Evolutionary conservation across 2,888 invertebrate genomes (phyloP), one percentile per base, ranked within the genome.

Genomic region (Drosophila antonietae): DNA sequence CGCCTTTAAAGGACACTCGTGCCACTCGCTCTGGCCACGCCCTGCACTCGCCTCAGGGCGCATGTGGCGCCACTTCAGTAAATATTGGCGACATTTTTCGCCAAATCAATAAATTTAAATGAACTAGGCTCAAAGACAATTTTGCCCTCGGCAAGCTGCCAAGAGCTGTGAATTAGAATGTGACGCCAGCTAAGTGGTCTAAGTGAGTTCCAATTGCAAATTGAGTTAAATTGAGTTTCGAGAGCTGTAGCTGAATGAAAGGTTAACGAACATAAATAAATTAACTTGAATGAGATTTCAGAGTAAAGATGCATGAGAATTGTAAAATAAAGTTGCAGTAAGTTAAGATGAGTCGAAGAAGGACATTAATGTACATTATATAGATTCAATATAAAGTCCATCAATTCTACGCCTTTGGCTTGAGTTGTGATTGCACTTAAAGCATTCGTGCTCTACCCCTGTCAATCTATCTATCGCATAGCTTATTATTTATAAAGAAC

Each of bases 101-200:
- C 28, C 35, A 68, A 73, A 86, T 81, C 81, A 71, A 81, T 87
- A 87, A 65, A 68, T 71, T 83, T 52, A 60, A 74, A 81, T 78
- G 37, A 68, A 68, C 57, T 71, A 60, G 57, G 52, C 64, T 28
- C 55, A 68, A 56, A 68, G 73, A 56, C 55, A 52, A 60, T 33
- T 62, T 46, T 47, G 63, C 60, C 59, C 46, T 35, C 31, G 52
- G 18, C 15, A 57, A 49, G 62, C 35, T 41, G 56, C 35, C 62
- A 60, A 75, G 55, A 51, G 73, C 46, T 44, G 18, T 41, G n/a
- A 35, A 20, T 15, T 31, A 6, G 23, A n/a, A 33, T 47, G 18
- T 33, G 35, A 39, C 44, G 31, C n/a, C 35, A 31, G 33, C 35
- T 39, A 41, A 55, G 55, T 56, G 62, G 18, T 33, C 41, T 60